These are phyloP conservation scores for Pyrochroa serraticornis DNA, from an alignment of 2,888 invertebrate genomes.

Conservation along the genomic window DNA sequence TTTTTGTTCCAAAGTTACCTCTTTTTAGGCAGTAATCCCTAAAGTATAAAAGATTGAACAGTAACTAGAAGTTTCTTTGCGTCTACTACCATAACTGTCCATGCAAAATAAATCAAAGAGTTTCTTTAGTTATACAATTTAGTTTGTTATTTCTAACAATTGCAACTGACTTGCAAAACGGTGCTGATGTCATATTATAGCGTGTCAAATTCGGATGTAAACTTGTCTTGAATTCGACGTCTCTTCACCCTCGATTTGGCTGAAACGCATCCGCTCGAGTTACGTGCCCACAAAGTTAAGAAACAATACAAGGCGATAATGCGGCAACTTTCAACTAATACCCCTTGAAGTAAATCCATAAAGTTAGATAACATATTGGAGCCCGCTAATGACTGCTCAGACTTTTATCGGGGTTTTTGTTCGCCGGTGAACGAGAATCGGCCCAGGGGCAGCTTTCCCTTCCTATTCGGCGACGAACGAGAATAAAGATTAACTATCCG, in stretches of 20 bases:
- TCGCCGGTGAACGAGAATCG: constrained; percentile 25
- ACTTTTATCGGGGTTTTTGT: constrained; percentile 33
- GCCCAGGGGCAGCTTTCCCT: constrained; percentile 22
- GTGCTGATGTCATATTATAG: no score
- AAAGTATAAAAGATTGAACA: no score
- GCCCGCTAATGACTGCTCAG: constrained; percentile 32
- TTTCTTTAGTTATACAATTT: no score
- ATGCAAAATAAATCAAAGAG: no score
- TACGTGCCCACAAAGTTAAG: constrained; percentile 33
- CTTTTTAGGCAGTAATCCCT: no score
- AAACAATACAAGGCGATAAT: constrained; percentile 36
- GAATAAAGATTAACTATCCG: constrained; percentile 43
- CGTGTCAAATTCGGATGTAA: no score
- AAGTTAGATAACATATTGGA: constrained; percentile 33
- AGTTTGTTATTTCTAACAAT: no score
- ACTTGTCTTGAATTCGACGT: no score
- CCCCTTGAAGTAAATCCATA: constrained; percentile 32
- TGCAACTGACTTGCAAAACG: no score
- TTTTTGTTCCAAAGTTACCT: no score
- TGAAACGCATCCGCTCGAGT: constrained; percentile 20
- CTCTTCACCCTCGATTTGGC: constrained; percentile 7
- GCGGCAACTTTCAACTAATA: constrained; percentile 29
- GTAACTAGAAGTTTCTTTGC: no score
- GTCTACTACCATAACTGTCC: no score
- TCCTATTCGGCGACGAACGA: constrained; percentile 15